Evolutionary conservation across 2,113 vertebrate species (phyloP).

Genomic region (Panurus biarmicus): DNA sequence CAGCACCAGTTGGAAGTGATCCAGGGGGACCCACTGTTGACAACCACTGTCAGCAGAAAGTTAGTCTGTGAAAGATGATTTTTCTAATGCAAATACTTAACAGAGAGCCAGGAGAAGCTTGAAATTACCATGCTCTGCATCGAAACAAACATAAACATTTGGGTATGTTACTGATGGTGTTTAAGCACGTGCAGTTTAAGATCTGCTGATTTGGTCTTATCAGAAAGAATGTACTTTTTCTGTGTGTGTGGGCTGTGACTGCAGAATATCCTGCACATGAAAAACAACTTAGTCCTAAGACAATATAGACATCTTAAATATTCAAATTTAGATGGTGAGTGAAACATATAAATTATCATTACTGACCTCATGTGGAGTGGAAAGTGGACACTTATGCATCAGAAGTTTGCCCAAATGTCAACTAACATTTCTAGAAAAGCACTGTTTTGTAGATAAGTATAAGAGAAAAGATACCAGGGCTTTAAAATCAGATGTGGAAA

Average conservation of each 20-base stretch:
- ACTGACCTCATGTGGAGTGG: not conserved
- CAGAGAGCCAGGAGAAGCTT: not conserved
- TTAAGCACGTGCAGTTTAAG: not conserved
- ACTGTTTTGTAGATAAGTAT: not conserved
- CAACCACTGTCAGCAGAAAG: conserved; percentile 45
- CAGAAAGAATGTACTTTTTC: not conserved
- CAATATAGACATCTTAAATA: not conserved
- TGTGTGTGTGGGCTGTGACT: not conserved
- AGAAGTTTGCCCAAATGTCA: not conserved
- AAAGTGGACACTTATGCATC: not conserved
- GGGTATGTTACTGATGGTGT: not conserved
- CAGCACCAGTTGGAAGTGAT: conserved; percentile 44
- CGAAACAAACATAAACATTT: not conserved
- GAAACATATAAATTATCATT: not conserved
- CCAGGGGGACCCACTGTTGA: conserved; percentile 34
- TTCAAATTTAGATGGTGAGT: not conserved
- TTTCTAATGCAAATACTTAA: conserved; percentile 4
- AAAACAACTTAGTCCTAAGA: not conserved
- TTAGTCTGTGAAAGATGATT: conserved; percentile 25
- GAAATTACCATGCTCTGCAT: not conserved
- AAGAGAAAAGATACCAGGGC: not conserved
- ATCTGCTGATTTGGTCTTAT: not conserved
- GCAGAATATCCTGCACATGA: not conserved
- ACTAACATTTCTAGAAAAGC: not conserved
- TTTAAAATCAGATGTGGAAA: not conserved